A percentile compares a stretch with the other conserved stretches of the same genome.
Conservation (phyloP, 2,113 vertebrate species). For the Sceloporus tristichus region DNA sequence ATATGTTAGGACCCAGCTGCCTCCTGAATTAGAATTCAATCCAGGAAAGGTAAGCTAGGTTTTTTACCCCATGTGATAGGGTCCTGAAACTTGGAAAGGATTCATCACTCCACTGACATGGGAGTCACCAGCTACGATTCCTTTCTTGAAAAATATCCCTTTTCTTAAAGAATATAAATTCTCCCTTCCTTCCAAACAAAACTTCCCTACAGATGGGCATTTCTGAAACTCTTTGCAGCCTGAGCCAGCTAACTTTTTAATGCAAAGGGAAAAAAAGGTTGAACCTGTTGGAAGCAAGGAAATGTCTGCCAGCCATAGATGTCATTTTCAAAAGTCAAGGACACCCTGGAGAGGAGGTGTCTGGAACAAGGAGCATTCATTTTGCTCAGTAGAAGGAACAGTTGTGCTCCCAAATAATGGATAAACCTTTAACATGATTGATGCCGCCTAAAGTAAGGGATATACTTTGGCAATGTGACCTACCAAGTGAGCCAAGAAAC, state of each 20-base stretch:
- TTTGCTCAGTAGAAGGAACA: not conserved
- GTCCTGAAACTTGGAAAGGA: no score
- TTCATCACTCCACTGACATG: no score
- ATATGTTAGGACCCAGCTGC: no score
- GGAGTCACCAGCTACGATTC: no score
- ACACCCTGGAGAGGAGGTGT: not conserved
- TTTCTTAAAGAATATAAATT: not conserved
- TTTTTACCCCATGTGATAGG: no score
- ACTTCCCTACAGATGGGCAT: not conserved
- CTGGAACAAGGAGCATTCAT: not conserved
- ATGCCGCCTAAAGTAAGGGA: not conserved
- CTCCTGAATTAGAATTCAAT: no score
- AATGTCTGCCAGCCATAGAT: not conserved
- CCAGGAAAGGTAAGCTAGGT: no score
- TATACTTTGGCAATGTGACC: not conserved
- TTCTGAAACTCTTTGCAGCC: not conserved
- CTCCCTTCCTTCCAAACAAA: not conserved
- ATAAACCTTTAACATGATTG: not conserved
- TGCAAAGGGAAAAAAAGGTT: not conserved
- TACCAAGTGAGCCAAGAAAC: not conserved
- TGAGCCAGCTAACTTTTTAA: not conserved
- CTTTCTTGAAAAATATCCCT: not conserved
- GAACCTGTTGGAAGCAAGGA: not conserved
- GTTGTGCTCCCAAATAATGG: not conserved
- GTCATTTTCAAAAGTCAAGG: not conserved